Conservation (phyloP, 1,140 invertebrate species). For the Lepidotrigona ventralis region DNA sequence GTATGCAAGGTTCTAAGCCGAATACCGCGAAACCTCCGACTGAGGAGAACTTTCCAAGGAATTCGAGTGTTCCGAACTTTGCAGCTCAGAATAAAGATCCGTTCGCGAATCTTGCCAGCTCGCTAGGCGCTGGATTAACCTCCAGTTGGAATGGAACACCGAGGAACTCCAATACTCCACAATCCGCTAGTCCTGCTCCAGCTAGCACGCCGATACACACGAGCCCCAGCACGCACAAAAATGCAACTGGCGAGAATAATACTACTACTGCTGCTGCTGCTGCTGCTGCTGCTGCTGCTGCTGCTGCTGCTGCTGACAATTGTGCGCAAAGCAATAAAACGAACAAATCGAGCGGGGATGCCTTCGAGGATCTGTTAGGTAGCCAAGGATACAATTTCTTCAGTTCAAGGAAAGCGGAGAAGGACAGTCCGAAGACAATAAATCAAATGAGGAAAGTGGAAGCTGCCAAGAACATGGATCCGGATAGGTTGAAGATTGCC, state of each 20-base stretch:
- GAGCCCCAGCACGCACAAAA: slow-evolving; percentile 73
- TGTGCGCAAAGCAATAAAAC: slow-evolving; percentile 68
- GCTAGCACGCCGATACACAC: slow-evolving; percentile 76
- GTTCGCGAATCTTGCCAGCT: slow-evolving; percentile 80
- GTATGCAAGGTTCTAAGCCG: slow-evolving; percentile 60
- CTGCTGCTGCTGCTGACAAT: not conserved
- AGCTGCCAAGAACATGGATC: slow-evolving; percentile 93
- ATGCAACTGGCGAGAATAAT: slow-evolving; percentile 52
- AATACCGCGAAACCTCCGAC: slow-evolving; percentile 56
- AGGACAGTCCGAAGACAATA: slow-evolving; percentile 92
- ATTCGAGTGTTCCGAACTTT: slow-evolving; percentile 83
- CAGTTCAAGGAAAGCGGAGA: slow-evolving; percentile 83
- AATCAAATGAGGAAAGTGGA: slow-evolving; percentile 96
- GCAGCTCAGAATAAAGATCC: slow-evolving; percentile 80
- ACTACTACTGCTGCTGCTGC: not conserved
- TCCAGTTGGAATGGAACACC: slow-evolving; percentile 78
- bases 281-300: too few species aligned
- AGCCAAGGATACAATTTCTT: slow-evolving; percentile 92
- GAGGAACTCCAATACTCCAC: slow-evolving; percentile 74
- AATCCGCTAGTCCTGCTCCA: slow-evolving; percentile 74
- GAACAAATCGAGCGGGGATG: slow-evolving; percentile 82
- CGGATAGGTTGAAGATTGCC: slow-evolving; percentile 91
- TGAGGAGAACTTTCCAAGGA: slow-evolving; percentile 81
- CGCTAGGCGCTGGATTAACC: slow-evolving; percentile 73
- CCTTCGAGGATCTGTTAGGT: slow-evolving; percentile 94